Conservation (phyloP, 2,113 vertebrate species). For the Dissostichus mawsoni region DNA sequence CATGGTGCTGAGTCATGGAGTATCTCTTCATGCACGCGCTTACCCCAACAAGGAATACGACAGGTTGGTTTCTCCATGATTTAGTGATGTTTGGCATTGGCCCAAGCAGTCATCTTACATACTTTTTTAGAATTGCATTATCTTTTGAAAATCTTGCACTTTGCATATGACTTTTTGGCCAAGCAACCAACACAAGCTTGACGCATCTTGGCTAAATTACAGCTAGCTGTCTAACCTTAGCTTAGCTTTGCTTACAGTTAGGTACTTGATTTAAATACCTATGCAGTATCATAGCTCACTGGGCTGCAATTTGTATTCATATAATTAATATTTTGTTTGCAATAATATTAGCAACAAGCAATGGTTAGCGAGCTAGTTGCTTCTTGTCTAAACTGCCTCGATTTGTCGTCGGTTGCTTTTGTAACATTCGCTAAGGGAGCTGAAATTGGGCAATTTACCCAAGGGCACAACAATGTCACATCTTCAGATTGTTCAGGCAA, state of each 20-base stretch:
- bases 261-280: too few species aligned
- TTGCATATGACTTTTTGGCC: too few species aligned
- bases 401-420: not conserved
- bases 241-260: too few species aligned
- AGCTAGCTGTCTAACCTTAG: too few species aligned
- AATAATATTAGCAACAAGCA: not conserved
- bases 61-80: slow-evolving; percentile 84
- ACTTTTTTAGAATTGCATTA: too few species aligned
- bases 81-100: not conserved
- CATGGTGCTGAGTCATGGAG: slow-evolving; percentile 93
- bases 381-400: not conserved
- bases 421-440: not conserved
- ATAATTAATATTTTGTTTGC: too few species aligned
- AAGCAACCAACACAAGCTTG: too few species aligned
- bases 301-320: too few species aligned
- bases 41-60: slow-evolving; percentile 97
- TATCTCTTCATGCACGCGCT: slow-evolving; percentile 92
- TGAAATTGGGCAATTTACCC: not conserved
- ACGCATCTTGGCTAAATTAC: too few species aligned
- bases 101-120: not conserved
- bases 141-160: too few species aligned
- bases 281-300: too few species aligned
- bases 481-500: too few species aligned
- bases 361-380: not conserved
- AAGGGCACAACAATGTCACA: not conserved